A percentile compares a stretch with the other conserved stretches of the same genome.
These are phyloP conservation scores for Amblyornis subalaris DNA, from an alignment of 2,113 vertebrate species.

Conservation along the genomic window DNA sequence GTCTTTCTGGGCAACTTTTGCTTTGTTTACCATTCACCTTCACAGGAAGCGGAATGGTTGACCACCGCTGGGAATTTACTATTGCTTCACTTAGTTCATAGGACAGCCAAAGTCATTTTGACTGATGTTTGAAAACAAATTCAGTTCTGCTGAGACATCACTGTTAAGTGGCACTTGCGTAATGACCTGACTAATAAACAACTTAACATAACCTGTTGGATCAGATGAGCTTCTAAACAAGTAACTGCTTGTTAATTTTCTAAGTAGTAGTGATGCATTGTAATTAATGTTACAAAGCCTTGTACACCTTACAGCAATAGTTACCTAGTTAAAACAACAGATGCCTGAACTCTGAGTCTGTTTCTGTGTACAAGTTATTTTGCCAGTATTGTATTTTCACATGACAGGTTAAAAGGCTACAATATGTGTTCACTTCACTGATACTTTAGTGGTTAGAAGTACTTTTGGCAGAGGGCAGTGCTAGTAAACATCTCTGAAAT, in stretches of 20 bases:
- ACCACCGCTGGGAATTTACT: background rate
- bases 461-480: background rate
- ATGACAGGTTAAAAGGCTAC: background rate
- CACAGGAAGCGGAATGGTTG: background rate
- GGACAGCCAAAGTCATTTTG: background rate
- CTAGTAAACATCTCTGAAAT: background rate
- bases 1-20: background rate
- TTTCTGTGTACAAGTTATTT: background rate
- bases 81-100: background rate
- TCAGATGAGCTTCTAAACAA: background rate
- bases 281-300: background rate
- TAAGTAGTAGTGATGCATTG: background rate
- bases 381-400: background rate
- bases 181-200: background rate
- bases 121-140: background rate
- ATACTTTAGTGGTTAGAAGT: background rate
- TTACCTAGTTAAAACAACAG: background rate
- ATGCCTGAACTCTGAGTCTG: background rate
- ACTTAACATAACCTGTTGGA: accelerated
- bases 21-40: background rate
- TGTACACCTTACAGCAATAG: background rate
- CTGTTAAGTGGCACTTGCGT: background rate
- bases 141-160: conserved; percentile 10
- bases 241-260: background rate
- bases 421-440: background rate